These are phyloP conservation scores for Drosophila asahinai DNA, from an alignment of 1,140 invertebrate genomes.

Conservation along the genomic window DNA sequence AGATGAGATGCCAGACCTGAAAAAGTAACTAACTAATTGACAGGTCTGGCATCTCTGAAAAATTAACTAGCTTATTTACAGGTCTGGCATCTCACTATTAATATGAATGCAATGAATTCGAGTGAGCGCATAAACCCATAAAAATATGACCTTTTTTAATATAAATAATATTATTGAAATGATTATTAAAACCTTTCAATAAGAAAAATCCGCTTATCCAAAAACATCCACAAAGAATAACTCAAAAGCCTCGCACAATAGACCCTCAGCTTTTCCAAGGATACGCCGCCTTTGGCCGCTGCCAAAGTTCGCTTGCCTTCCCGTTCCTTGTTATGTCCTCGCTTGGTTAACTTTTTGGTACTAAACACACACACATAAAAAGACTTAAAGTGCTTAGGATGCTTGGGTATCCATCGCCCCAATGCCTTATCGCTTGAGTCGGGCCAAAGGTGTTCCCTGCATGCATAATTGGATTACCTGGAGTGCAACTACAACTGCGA, in stretches of 20 bases:
- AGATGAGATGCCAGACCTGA: no score
- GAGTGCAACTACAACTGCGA: slow-evolving; percentile 25
- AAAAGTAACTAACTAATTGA: no score
- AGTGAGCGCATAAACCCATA: no score
- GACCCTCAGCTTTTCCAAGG: slow-evolving; percentile 32
- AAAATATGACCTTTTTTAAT: no score
- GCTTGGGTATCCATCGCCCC: slow-evolving; percentile 41
- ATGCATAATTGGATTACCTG: slow-evolving; percentile 76
- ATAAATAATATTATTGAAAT: neutral
- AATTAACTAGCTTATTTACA: no score
- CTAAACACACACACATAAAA: slow-evolving; percentile 27
- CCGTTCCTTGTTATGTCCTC: slow-evolving; percentile 19
- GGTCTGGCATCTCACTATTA: no score
- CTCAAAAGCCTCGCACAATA: slow-evolving; percentile 2
- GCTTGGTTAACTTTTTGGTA: slow-evolving; percentile 45
- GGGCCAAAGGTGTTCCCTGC: slow-evolving; percentile 51
- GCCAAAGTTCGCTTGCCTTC: slow-evolving; percentile 44
- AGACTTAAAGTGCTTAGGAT: slow-evolving; percentile 47
- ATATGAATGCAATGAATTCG: no score
- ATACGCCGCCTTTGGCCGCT: slow-evolving; percentile 51
- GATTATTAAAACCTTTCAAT: slow-evolving; percentile 3
- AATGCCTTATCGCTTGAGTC: slow-evolving; percentile 25
- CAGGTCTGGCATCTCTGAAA: no score
- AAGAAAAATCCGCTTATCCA: neutral
- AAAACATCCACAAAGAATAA: neutral